phyloP scores from a whole-genome alignment of 2,797 vertebrate genomes.

The Aphelocoma californica region DNA sequence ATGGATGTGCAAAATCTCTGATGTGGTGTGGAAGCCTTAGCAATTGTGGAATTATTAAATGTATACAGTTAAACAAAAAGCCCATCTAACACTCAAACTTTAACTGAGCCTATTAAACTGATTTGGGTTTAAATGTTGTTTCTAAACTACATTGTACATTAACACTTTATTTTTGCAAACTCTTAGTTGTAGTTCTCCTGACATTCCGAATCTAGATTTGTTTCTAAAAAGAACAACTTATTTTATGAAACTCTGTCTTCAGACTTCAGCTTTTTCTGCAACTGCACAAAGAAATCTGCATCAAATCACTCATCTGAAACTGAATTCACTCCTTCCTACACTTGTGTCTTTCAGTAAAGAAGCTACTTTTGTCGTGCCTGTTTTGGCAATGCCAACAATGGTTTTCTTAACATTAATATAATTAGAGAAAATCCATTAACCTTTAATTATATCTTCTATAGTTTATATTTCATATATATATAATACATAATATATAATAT shows the following conservation, averaged over 20 bases:
- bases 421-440: not conserved
- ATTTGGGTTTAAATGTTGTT: not conserved
- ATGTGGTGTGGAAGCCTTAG: not conserved
- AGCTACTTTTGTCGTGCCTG: not conserved
- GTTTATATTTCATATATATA: not conserved
- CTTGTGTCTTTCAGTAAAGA: not conserved
- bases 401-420: not conserved
- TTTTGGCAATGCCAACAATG: not conserved
- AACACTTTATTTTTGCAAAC: not conserved
- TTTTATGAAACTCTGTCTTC: not conserved
- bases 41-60: not conserved
- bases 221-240: not conserved
- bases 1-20: not conserved
- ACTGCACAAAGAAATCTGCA: not conserved
- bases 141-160: not conserved
- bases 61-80: not conserved
- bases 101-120: not conserved
- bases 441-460: not conserved
- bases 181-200: not conserved
- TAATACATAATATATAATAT: too few species aligned
- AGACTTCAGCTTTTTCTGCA: not conserved
- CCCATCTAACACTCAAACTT: not conserved
- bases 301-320: not conserved
- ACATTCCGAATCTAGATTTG: not conserved
- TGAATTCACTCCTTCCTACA: not conserved